Base-by-base conservation (phyloP, 2,113 vertebrate species). In the Plecotus auritus region DNA sequence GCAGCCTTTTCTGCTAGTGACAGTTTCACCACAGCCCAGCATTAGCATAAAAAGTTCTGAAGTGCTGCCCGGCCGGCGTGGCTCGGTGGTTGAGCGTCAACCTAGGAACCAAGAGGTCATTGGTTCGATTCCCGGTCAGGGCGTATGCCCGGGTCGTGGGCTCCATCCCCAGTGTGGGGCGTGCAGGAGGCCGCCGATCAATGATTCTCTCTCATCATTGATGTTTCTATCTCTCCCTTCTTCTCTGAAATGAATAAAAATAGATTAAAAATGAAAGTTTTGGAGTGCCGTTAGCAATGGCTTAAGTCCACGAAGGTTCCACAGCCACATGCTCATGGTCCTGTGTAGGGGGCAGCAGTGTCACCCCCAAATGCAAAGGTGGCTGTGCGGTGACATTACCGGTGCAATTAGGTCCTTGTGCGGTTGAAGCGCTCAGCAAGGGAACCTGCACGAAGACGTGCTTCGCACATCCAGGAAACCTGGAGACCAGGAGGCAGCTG, bases 391-490 rank as follows among this genome's bases (percentile, higher is more conserved):
- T 66, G 76, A 72, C 40, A 9, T 1, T 20, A 23, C 13, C 49
- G 23, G 10, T 81, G 22, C 94, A 49, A 1, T 74, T 77, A 93
- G 64, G n/a, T 59, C 7, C 45, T 4, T 22, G 28, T 72, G 30
- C 70, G 77, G 1, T 26, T 45, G 49, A 88, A 92, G 66, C 22
- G 89, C 66, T 91, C 95, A 77, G 67, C 97, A 91, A 42, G 82
- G 37, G 97, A 97, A 90, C 67, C 91, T 85, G 30, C 88, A 3
- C 32, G 66, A 20, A 88, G 30, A 5, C 22, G 47, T 37, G 95
- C 93, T 49, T 51, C 80, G n/a, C 35, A 64, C 56, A 45, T 78
- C 72, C 45, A 83, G 67, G 76, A 90, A 40, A 17, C 76, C 64
- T 49, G n/a, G 77, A 78, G n/a, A 72, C 94, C 93, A 47, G 20